Conservation (phyloP, 2,888 invertebrate species). For the Uropetala carovei region DNA sequence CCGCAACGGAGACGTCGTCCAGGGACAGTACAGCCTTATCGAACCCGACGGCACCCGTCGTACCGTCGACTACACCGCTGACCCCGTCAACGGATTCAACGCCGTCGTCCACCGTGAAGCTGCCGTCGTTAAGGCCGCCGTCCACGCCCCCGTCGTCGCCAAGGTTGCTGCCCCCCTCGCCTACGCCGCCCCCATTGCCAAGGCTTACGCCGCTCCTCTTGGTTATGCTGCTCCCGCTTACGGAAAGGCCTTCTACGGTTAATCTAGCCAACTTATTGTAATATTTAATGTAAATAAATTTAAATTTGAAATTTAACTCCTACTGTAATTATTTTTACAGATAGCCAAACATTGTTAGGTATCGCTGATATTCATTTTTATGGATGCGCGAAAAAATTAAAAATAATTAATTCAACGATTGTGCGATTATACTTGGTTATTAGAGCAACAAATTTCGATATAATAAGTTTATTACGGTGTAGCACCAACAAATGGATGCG, state of each 20-base stretch:
- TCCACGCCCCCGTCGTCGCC: slow-evolving; percentile 66
- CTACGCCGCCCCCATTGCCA: slow-evolving; percentile 60
- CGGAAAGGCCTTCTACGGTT: slow-evolving; percentile 67
- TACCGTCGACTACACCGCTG: slow-evolving; percentile 79
- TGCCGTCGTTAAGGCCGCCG: slow-evolving; percentile 69
- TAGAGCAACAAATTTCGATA: no score
- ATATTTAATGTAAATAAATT: slow-evolving; percentile 54
- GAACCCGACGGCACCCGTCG: slow-evolving; percentile 79
- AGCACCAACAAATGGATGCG: no score
- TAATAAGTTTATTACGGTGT: no score
- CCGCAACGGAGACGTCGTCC: slow-evolving; percentile 78
- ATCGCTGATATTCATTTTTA: no score
- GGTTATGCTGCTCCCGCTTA: slow-evolving; percentile 66
- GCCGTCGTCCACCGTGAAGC: slow-evolving; percentile 78
- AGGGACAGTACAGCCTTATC: slow-evolving; percentile 77
- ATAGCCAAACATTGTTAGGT: no score
- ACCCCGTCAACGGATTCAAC: slow-evolving; percentile 79
- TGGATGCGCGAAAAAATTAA: no score
- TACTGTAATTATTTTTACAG: no score
- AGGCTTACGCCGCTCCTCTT: slow-evolving; percentile 64
- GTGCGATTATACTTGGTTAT: no score
- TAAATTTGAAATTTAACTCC: not conserved
- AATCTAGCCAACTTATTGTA: slow-evolving; percentile 35
- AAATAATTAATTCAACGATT: no score
- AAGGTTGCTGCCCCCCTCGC: slow-evolving; percentile 67